These are phyloP conservation scores for Podabrus alpinus DNA, from an alignment of 2,888 invertebrate species.

Conservation along the genomic window DNA sequence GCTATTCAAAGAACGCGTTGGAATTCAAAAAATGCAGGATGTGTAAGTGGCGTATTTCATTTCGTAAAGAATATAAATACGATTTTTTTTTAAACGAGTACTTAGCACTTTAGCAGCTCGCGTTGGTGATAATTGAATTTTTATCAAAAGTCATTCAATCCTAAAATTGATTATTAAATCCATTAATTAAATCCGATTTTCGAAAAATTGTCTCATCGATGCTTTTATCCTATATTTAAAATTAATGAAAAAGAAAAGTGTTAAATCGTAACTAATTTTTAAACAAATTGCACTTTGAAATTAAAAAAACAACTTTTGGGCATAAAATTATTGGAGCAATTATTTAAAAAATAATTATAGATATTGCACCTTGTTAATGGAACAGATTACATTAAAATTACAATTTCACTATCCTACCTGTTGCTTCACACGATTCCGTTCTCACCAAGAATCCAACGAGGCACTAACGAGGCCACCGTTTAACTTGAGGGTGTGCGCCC, in stretches of 20 bases:
- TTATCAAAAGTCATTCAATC: constrained; percentile 22
- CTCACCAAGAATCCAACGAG: constrained; percentile 26
- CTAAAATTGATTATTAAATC: constrained; percentile 4
- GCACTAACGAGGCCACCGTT: constrained; percentile 33
- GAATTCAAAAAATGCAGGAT: not conserved
- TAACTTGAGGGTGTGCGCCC: constrained; percentile 30
- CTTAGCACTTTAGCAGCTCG: not conserved
- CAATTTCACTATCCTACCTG: constrained; percentile 32
- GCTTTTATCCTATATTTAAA: not conserved
- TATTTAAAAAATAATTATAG: not conserved
- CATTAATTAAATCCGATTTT: not conserved
- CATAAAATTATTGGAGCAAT: not conserved
- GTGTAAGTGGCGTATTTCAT: not conserved
- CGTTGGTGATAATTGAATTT: constrained; percentile 25
- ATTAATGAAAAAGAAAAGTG: not conserved
- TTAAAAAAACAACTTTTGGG: too few species aligned
- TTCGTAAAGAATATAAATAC: not conserved
- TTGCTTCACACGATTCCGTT: constrained; percentile 25
- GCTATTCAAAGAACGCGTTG: not conserved
- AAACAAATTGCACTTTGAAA: not conserved
- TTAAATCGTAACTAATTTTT: not conserved
- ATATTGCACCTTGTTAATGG: not conserved
- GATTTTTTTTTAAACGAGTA: constrained; percentile 2
- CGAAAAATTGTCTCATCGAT: not conserved
- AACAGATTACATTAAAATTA: not conserved